These are phyloP conservation scores for Epizoanthus stellaris DNA, from an alignment of 92 coral and sea anemone species.

Conservation along the genomic window DNA sequence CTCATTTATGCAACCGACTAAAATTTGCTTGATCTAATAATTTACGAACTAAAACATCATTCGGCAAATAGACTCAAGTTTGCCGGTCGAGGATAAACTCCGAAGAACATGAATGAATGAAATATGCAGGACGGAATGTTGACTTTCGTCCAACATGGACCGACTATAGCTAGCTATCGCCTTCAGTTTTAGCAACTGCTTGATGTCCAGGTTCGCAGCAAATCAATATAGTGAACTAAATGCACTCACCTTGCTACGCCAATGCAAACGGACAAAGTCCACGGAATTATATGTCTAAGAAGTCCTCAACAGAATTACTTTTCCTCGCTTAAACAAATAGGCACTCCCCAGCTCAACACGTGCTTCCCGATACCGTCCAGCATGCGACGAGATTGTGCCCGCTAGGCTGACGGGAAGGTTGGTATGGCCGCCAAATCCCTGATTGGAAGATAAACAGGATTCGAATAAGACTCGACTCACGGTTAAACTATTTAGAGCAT, in stretches of 20 bases:
- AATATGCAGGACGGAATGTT: not conserved
- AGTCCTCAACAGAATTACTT: not conserved
- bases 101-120: not conserved
- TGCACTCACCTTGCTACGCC: conserved; percentile 13
- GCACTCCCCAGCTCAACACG: not conserved
- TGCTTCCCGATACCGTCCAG: not conserved
- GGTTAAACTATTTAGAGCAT: conserved; percentile 9
- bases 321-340: not conserved
- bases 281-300: too few species aligned
- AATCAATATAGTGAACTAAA: not conserved
- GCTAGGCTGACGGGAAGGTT: not conserved
- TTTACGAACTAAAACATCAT: not conserved
- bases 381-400: not conserved
- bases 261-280: too few species aligned
- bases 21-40: not conserved
- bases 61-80: too few species aligned
- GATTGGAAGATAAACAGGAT: conserved; percentile 27
- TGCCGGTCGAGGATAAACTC: not conserved
- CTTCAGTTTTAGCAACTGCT: not conserved
- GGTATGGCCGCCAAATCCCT: not conserved
- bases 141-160: not conserved
- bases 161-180: not conserved
- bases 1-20: not conserved
- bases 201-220: not conserved
- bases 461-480: conserved; percentile 10